Conservation (phyloP, 2,888 invertebrate genomes). For the Leptopilina drosophilae region DNA sequence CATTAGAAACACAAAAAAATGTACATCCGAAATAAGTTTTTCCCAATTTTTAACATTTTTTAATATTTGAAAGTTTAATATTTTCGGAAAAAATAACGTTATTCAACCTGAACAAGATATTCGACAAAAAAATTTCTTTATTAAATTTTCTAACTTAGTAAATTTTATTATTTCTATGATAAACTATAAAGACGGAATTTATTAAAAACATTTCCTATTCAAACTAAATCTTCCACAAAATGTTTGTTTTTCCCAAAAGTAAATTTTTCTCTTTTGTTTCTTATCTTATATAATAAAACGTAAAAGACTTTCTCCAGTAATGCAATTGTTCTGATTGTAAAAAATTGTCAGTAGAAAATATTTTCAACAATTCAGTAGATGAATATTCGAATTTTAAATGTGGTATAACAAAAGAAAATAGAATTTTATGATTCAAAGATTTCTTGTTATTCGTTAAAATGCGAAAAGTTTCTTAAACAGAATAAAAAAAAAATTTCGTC, state of each 20-base stretch:
- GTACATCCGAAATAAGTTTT: not conserved
- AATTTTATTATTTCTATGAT: too few relatives aligned
- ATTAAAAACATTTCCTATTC: not conserved
- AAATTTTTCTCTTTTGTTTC: not conserved
- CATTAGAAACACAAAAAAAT: not conserved
- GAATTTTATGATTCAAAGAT: constrained; percentile 1
- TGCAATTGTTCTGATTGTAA: constrained; percentile 3
- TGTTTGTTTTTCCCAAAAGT: not conserved
- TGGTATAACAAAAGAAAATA: not conserved
- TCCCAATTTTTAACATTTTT: too few relatives aligned
- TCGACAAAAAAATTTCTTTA: too few relatives aligned
- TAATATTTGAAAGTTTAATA: too few relatives aligned
- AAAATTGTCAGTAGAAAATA: not conserved
- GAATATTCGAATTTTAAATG: not conserved
- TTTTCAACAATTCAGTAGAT: not conserved
- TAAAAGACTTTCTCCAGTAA: constrained; percentile 3
- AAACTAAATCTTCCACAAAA: not conserved
- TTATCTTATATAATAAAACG: not conserved
- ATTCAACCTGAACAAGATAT: too few relatives aligned
- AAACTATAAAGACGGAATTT: not conserved
- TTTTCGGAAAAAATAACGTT: too few relatives aligned
- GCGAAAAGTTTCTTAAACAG: not conserved
- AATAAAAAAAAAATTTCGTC: not conserved
- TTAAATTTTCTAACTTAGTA: too few relatives aligned
- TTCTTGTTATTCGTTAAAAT: constrained; percentile 20